Conservation (phyloP, 2,888 invertebrate species). For the Aelia acuminata region DNA sequence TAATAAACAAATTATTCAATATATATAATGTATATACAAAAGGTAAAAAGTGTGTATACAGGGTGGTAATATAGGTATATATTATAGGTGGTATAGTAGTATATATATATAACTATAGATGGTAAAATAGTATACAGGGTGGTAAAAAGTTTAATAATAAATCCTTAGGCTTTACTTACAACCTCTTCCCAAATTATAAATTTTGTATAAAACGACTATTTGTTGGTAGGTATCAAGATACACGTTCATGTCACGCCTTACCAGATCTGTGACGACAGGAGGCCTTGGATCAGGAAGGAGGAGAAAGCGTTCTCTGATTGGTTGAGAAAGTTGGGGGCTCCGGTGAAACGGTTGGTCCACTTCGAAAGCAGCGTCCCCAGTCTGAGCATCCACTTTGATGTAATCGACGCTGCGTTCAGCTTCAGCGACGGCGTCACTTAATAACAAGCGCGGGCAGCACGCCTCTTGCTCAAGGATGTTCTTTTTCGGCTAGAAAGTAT, state of each 20-base stretch:
- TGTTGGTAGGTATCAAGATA: slow-evolving; percentile 76
- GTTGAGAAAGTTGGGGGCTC: slow-evolving; percentile 78
- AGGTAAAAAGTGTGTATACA: no score
- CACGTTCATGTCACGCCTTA: slow-evolving; percentile 92
- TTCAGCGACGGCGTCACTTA: slow-evolving; percentile 70
- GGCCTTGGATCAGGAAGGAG: slow-evolving; percentile 89
- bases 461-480: no score
- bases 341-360: slow-evolving; percentile 76
- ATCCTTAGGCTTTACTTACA: no score
- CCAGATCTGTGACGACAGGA: slow-evolving; percentile 83
- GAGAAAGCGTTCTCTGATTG: slow-evolving; percentile 82
- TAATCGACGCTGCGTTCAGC: slow-evolving; percentile 76
- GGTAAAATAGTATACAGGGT: no score
- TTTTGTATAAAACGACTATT: background rate
- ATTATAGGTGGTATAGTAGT: no score
- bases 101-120: no score
- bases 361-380: slow-evolving; percentile 74
- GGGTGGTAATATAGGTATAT: no score
- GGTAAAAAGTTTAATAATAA: no score
- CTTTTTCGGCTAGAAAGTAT: background rate
- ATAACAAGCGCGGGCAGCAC: background rate
- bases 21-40: no score
- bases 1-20: no score
- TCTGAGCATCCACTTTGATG: slow-evolving; percentile 83
- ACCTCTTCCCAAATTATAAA: background rate